Conservation (phyloP, 2,888 invertebrate genomes). For the Campoplex nolae region DNA sequence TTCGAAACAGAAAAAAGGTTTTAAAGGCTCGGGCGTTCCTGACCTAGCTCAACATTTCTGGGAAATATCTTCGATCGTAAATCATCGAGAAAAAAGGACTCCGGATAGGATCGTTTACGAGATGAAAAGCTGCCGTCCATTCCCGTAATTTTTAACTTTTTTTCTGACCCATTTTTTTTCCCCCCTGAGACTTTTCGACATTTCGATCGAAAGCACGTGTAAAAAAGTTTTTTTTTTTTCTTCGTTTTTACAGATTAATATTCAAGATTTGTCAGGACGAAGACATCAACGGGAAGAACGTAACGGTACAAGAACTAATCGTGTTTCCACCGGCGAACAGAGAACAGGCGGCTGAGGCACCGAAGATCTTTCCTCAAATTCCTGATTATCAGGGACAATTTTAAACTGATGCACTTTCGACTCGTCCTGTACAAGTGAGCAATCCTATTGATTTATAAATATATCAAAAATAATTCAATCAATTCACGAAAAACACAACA, state of each 20-base stretch:
- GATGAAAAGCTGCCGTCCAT: constrained; percentile 72
- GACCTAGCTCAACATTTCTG: background rate
- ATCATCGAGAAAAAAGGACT: background rate
- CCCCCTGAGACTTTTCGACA: no score
- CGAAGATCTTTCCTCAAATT: constrained; percentile 73
- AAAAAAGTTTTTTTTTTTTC: no score
- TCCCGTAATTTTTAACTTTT: constrained; percentile 62
- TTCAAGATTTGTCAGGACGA: constrained; percentile 70
- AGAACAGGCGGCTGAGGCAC: constrained; percentile 38
- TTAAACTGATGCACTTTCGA: constrained; percentile 16
- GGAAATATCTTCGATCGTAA: background rate
- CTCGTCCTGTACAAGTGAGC: constrained; percentile 47
- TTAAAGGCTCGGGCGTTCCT: background rate
- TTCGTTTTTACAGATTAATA: constrained; percentile 71
- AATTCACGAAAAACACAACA: background rate
- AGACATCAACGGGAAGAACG: background rate
- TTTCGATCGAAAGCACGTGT: background rate
- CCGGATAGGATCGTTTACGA: constrained; percentile 62
- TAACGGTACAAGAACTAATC: no score
- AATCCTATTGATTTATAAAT: background rate
- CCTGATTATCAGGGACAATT: constrained; percentile 57
- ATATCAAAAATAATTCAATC: background rate
- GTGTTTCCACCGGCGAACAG: background rate
- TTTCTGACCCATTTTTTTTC: background rate
- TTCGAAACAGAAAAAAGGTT: background rate